Conservation (phyloP, 35 echinoderm and acorn worm genomes). For the Patiria miniata region DNA sequence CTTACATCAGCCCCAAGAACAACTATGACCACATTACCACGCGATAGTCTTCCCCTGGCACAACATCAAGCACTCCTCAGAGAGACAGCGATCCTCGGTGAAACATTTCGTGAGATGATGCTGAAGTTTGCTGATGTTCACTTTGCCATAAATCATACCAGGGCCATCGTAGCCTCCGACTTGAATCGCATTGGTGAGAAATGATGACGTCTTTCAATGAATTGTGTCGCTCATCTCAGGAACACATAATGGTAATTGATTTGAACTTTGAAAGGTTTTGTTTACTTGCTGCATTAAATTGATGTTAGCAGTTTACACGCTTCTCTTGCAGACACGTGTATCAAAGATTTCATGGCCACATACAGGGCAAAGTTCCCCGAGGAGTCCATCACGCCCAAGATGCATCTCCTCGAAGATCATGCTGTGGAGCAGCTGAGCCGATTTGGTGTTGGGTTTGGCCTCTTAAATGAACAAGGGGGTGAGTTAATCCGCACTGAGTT, state of each 20-base stretch:
- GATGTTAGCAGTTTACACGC: not conserved
- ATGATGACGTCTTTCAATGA: no score
- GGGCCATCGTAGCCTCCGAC: not conserved
- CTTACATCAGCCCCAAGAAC: not conserved
- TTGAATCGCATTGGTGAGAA: not conserved
- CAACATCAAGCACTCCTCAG: not conserved
- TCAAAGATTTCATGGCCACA: conserved; percentile 31
- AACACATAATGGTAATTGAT: no score
- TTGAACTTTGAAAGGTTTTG: no score
- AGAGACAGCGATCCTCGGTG: not conserved
- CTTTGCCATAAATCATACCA: conserved; percentile 2
- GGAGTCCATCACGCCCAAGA: conserved; percentile 50
- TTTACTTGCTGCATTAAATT: no score
- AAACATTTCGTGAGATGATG: conserved; percentile 16
- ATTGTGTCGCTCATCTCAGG: no score
- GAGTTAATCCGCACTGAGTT: conserved; percentile 40
- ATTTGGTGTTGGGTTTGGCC: conserved; percentile 21
- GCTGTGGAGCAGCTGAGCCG: conserved; percentile 18
- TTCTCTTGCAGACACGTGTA: conserved; percentile 45
- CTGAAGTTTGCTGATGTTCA: conserved; percentile 28
- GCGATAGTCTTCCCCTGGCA: not conserved
- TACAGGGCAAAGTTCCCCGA: conserved; percentile 45
- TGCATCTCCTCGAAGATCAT: conserved; percentile 67
- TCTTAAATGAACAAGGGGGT: conserved; percentile 52
- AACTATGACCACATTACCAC: not conserved